Percentiles rank a stretch among this genome's conserved stretches.
Conservation (phyloP, 2,888 invertebrate species). For the Stegophylla sp. region DNA sequence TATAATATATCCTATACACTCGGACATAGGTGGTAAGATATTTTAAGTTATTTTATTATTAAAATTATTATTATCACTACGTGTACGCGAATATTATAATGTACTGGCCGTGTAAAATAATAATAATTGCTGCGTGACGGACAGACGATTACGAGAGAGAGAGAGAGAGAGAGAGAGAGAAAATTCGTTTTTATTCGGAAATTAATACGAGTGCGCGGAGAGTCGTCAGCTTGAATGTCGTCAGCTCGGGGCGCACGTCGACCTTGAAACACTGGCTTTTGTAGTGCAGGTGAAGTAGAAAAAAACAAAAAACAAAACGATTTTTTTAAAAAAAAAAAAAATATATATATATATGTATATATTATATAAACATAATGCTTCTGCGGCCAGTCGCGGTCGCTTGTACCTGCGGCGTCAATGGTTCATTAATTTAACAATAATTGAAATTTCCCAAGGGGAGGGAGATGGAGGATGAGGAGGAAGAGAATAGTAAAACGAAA, state of each 20-base stretch:
- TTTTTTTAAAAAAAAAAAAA: slow-evolving; percentile 3
- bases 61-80: neutral
- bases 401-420: neutral
- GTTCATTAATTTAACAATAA: slow-evolving; percentile 13
- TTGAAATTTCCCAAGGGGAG: neutral
- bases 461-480: too few relatives aligned
- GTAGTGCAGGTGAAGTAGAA: slow-evolving; percentile 22
- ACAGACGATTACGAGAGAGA: neutral
- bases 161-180: neutral
- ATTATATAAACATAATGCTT: neutral
- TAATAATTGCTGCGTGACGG: neutral
- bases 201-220: neutral
- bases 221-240: neutral
- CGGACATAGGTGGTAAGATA: too few relatives aligned
- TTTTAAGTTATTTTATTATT: neutral
- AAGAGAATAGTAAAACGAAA: too few relatives aligned
- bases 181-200: slow-evolving; percentile 5
- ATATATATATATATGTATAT: neutral
- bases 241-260: neutral
- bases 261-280: slow-evolving; percentile 30
- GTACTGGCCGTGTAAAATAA: neutral
- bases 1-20: too few relatives aligned
- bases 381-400: neutral
- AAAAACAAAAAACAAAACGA: neutral
- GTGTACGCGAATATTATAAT: neutral